Evolutionary conservation across 64 coral and sea anemone genomes (phyloP), one percentile per base, ranked within the genome.

Genomic region (Stichodactyla helianthus): DNA sequence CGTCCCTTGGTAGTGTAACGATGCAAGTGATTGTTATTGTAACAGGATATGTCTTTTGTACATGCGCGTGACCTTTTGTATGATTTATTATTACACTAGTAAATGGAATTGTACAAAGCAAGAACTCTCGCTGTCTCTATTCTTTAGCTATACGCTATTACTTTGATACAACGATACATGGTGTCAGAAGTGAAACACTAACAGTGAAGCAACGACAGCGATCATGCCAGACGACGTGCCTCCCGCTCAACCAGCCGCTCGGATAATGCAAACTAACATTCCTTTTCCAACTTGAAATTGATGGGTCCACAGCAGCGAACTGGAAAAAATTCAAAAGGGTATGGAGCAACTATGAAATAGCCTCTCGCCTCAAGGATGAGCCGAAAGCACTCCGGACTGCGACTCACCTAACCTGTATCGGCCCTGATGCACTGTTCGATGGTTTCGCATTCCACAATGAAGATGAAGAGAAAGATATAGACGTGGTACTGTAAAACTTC

Each of bases 331-430:
- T 89, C 53, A 19, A 76, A 25, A 17, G 70, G 18, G 70, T 71
- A 35, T 93, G 87, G 87, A 50, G 89, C 50, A 93, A 89, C 77
- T 93, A 93, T 61, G 84, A 89, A 53, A 93, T 86, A 25, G 92
- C 77, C 17, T 86, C 87, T 79, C 84, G 77, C 51, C 83, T 89
- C 16, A 60, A 13, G 74, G 23, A 86, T 59, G 28, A 90, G 60
- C 23, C 60, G 13, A 90, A 93, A 55, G 88, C 57, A 83, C 63
- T 93, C 10, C 76, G 59, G 52, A 90, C 79, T n/a, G 92, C 55
- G 11, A 89, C 88, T 54, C 54, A 86, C 20, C 83, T 93, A 15
- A 89, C 87, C 19, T 93, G 91, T 67, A 93, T 89, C 57, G 87
- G 92, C 50, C 22, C 77, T 26, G 88, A n/a, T 51, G 93, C 85